Evolutionary conservation across 2,888 invertebrate genomes (phyloP).

Genomic region (Amiota communis): DNA sequence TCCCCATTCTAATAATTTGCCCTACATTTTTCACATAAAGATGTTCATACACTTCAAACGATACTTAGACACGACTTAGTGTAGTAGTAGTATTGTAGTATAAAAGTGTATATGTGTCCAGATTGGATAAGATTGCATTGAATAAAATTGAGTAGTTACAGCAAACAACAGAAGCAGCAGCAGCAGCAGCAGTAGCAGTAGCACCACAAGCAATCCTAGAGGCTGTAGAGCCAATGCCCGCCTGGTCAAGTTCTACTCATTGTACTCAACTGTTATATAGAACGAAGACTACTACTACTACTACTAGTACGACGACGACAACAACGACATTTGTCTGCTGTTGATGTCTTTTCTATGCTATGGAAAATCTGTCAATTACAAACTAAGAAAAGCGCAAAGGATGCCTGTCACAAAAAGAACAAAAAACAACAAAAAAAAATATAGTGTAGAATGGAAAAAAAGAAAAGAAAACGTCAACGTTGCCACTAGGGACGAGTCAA

Average conservation of each 20-base stretch:
- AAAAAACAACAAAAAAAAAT: slow-evolving; percentile 22
- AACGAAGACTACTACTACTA: too few relatives aligned
- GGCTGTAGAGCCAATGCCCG: background rate
- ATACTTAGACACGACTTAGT: slow-evolving; percentile 14
- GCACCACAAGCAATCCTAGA: background rate
- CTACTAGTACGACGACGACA: slow-evolving; percentile 4
- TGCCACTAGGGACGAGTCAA: slow-evolving; percentile 33
- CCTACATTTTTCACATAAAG: background rate
- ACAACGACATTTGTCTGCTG: slow-evolving; percentile 58
- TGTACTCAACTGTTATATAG: too few relatives aligned
- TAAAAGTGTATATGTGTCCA: background rate
- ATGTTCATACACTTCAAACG: slow-evolving; percentile 10
- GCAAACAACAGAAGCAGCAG: slow-evolving; percentile 12
- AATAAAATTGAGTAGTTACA: slow-evolving; percentile 19
- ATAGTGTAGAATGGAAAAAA: slow-evolving; percentile 19
- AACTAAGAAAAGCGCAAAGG: slow-evolving; percentile 60
- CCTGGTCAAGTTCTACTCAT: slow-evolving; percentile 1
- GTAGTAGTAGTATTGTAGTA: too few relatives aligned
- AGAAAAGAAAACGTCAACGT: slow-evolving; percentile 6
- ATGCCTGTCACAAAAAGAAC: slow-evolving; percentile 51
- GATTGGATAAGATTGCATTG: slow-evolving; percentile 18
- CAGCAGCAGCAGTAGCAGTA: background rate
- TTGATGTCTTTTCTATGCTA: slow-evolving; percentile 42
- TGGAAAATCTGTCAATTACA: slow-evolving; percentile 64
- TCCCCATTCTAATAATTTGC: background rate